Conservation (phyloP, 2,888 invertebrate species). For the Maniola hyperantus region DNA sequence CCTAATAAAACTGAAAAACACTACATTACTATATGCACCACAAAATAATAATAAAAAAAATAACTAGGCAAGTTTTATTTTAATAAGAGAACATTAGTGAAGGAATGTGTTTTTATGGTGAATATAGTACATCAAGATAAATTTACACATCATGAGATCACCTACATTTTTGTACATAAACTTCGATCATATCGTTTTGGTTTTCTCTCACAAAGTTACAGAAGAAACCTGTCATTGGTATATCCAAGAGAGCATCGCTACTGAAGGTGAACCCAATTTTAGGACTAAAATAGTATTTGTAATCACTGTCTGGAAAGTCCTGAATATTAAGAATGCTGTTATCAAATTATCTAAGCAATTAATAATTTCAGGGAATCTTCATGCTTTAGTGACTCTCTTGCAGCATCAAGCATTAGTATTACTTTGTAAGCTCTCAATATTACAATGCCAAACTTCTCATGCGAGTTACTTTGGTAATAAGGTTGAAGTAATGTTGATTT, state of each 20-base stretch:
- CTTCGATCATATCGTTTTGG: slow-evolving; percentile 49
- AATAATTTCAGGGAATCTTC: slow-evolving; percentile 41
- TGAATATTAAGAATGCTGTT: slow-evolving; percentile 70
- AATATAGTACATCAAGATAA: slow-evolving; percentile 54
- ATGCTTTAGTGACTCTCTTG: slow-evolving; percentile 58
- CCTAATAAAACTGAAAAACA: slow-evolving; percentile 47
- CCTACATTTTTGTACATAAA: slow-evolving; percentile 72
- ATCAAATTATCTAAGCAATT: slow-evolving; percentile 51
- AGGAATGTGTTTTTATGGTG: slow-evolving; percentile 44
- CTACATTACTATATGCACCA: slow-evolving; percentile 43
- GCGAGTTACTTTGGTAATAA: slow-evolving; percentile 19
- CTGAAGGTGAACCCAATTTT: slow-evolving; percentile 71
- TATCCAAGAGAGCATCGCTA: slow-evolving; percentile 55
- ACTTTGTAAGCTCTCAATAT: slow-evolving; percentile 47
- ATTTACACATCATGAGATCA: slow-evolving; percentile 65
- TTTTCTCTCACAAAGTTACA: slow-evolving; percentile 61
- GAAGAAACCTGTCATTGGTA: slow-evolving; percentile 50
- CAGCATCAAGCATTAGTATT: slow-evolving; percentile 66
- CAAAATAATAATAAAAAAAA: slow-evolving; percentile 13
- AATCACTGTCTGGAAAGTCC: slow-evolving; percentile 64
- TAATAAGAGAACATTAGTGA: background rate
- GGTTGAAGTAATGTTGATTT: background rate
- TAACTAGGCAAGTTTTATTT: background rate
- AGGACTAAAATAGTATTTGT: slow-evolving; percentile 65
- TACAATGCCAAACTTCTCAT: slow-evolving; percentile 41